Evolutionary conservation across 2,113 vertebrate genomes (phyloP).

Genomic region (Lampris incognitus): DNA sequence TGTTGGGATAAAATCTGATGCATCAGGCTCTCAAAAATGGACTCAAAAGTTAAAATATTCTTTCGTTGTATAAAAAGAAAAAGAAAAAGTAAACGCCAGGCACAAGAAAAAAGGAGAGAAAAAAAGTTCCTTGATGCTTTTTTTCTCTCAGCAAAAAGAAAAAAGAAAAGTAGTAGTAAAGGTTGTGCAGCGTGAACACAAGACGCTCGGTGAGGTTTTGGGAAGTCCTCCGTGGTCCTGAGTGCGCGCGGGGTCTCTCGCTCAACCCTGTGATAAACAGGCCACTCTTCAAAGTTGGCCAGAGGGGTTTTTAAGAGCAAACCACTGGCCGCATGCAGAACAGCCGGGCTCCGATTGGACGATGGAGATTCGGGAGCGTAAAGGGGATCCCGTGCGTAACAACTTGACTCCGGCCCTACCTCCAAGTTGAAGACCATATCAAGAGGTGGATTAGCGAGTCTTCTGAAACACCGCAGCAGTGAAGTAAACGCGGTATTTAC

Average conservation of each 20-base stretch:
- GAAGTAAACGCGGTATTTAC: too few species aligned
- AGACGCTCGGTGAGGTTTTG: conserved; percentile 1
- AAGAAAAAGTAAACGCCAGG: conserved; percentile 2
- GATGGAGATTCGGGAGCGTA: conserved; percentile 31
- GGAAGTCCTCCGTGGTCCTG: neutral
- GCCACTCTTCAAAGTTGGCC: conserved; percentile 72
- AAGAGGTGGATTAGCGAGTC: too few species aligned
- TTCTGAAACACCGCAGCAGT: too few species aligned
- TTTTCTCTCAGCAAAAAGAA: neutral
- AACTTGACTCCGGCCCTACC: neutral
- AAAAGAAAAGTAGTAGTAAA: too few species aligned
- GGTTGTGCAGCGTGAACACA: too few species aligned
- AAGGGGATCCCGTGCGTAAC: neutral
- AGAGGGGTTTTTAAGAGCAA: conserved; percentile 40
- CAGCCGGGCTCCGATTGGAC: conserved; percentile 72
- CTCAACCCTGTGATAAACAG: conserved; percentile 64
- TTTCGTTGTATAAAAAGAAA: too few species aligned
- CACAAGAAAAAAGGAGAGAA: neutral
- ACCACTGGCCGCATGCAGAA: conserved; percentile 28
- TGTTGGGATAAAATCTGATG: conserved; percentile 33
- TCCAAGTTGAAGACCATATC: neutral
- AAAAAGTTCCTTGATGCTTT: neutral
- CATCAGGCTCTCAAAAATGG: conserved; percentile 63
- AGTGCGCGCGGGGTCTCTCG: conserved; percentile 34
- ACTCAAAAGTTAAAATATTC: neutral